phyloP scores from a whole-genome alignment of 2,797 vertebrate species.

The Falco rusticolus region DNA sequence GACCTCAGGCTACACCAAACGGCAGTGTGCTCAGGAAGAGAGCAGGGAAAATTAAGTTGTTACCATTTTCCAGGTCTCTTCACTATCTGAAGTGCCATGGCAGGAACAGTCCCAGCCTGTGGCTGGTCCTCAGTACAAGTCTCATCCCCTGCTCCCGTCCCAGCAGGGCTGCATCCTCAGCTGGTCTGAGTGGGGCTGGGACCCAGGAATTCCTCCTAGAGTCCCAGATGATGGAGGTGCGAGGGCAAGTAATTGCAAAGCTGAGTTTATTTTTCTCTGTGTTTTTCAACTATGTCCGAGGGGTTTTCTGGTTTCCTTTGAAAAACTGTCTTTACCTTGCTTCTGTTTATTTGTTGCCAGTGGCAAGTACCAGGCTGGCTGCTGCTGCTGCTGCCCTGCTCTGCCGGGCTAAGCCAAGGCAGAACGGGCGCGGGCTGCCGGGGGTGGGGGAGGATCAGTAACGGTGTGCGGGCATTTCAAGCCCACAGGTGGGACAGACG shows the following conservation, averaged over 20 bases:
- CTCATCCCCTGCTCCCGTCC: neutral
- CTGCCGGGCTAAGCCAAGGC: neutral
- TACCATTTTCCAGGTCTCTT: fast-evolving
- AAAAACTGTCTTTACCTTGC: neutral
- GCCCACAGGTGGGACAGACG: neutral
- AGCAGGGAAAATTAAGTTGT: neutral
- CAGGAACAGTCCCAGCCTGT: neutral
- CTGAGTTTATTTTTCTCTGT: neutral
- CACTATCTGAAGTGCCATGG: fast-evolving
- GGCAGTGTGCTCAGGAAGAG: neutral
- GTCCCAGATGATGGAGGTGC: fast-evolving
- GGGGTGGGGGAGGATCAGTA: neutral
- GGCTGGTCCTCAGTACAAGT: neutral
- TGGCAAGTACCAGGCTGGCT: neutral
- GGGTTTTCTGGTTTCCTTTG: neutral
- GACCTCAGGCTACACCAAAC: neutral
- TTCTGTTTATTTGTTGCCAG: neutral
- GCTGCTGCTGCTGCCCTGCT: neutral
- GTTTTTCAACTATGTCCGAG: fast-evolving
- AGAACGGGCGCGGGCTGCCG: neutral
- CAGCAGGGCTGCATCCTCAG: neutral
- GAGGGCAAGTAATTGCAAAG: neutral
- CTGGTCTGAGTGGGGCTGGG: neutral
- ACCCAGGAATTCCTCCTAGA: neutral
- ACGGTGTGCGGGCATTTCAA: fast-evolving